Evolutionary conservation across 2,797 vertebrate genomes (phyloP).

Genomic region (Tokudaia muenninki): DNA sequence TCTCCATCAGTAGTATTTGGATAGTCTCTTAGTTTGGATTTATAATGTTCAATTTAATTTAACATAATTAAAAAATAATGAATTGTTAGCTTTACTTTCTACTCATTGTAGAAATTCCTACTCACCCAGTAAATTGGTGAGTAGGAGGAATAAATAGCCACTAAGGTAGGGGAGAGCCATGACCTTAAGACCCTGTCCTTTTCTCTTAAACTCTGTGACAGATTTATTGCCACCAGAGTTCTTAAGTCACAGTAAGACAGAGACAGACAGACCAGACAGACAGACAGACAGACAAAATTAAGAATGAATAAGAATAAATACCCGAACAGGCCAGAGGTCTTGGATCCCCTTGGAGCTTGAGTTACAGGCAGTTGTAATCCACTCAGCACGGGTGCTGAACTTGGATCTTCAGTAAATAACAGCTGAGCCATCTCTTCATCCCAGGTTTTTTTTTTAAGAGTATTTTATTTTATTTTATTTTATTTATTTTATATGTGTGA

Average conservation of each 20-base stretch:
- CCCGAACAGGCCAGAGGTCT: neutral
- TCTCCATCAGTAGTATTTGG: constrained; percentile 29
- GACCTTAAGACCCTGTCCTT: constrained; percentile 13
- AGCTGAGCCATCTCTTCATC: neutral
- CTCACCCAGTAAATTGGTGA: neutral
- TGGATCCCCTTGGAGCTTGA: neutral
- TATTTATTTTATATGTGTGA: neutral
- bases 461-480: no score
- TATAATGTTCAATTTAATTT: constrained; percentile 9
- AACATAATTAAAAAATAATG: neutral
- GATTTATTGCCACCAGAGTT: neutral
- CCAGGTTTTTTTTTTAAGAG: neutral
- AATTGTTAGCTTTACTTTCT: constrained; percentile 37
- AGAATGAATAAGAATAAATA: neutral
- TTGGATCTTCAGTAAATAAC: neutral
- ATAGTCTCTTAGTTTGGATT: constrained; percentile 37
- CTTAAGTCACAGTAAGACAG: neutral
- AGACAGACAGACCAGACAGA: no score
- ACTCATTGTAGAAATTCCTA: neutral
- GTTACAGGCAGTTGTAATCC: neutral
- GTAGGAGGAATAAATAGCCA: neutral
- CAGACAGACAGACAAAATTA: no score
- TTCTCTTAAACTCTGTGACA: constrained; percentile 24
- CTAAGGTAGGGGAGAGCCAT: neutral
- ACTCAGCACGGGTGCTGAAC: neutral